Evolutionary conservation across 2,888 invertebrate genomes (phyloP), one percentile per base, ranked within the genome.

Genomic region (Macrophya annulata): DNA sequence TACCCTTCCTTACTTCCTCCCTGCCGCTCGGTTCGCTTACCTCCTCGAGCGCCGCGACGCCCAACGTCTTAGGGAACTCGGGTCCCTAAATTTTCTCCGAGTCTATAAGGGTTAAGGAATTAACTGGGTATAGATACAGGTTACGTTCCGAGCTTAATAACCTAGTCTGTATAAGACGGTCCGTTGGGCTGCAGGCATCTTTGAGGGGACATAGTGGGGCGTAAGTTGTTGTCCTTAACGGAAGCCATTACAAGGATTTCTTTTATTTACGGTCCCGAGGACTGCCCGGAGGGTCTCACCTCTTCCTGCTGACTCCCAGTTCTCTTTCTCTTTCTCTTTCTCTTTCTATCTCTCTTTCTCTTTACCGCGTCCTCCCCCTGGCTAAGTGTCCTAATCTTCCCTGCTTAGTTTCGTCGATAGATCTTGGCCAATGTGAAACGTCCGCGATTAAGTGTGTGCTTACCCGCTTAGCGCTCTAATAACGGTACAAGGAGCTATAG

Each of bases 31-130:
- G 74, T 86, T 74, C 86, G 77, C 85, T 84, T 86, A 84, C 86
- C 86, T 86, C 85, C 84, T 86, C 45, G 43, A 43, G 51, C 86
- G 68, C 85, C 76, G 74, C 83, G 43, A 84, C 87, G 86, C 86
- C 85, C 85, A 84, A 87, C 85, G 86, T 87, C 87, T 86, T 71
- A 86, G 84, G 88, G 85, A 83, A 83, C 65, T 83, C 71, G 87
- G 86, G 87, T 91, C 91, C 89, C 91, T 91, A 92, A 93, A 92
- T 93, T 92, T 92, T 91, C 91, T 90, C 88, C 84, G 88, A 91
- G 91, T 92, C 91, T 90, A 91, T 91, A 92, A 92, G 92, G 92
- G 92, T 93, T 93, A 92, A 92, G 92, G 92, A 93, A 93, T 92
- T 93, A 93, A 92, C 88, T 87, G 87, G 81, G 84, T 85, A 84